Base-by-base conservation (phyloP, 2,113 vertebrate genomes). In the Corapipo altera region DNA sequence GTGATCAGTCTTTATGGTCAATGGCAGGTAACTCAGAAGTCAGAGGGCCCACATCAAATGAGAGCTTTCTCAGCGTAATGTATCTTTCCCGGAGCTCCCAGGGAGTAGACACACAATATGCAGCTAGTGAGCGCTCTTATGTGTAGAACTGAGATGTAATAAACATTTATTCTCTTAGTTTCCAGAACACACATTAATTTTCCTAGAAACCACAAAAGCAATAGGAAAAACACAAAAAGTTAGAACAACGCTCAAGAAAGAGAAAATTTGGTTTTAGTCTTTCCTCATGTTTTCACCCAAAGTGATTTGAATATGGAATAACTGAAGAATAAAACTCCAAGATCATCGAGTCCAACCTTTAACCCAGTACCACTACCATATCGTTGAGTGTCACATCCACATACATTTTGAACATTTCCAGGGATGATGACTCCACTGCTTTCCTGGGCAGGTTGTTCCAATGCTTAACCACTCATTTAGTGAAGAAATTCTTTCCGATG, bases 281-380 rank as follows among this genome's bases (percentile, higher is more conserved):
- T 84, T 37, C 24, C 5, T 66, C 18, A 11, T 52, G 57, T 37
- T 44, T 85, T 21, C 5, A 17, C 41, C 4, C 5, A 28, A 26
- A 55, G 13, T 46, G 37, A 5, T 55, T 46, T 74, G 37, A 70
- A 70, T 18, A 58, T 26, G 8, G 41, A 64, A 72, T 49, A 6
- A 65, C 37, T 49, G 32, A 33, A 11, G 27, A 65, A 73, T 72
- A 73, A 17, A 57, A 17, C 11, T 58, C 32, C 22, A 51, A 41
- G 17, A 13, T 43, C 21, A 57, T 23, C 2, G 10, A 32, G 33
- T 88, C 15, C 17, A 80, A 37, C 10, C 32, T 72, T 15, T 43
- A 35, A 37, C 18, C 11, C 16, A 22, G 21, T 21, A 43, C 8
- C 0, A 0, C 21, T 65, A 1, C n/a, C 57, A 12, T 35, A 57